Evolutionary conservation across 2,888 invertebrate genomes (phyloP).

Genomic region (Colletes collaris): DNA sequence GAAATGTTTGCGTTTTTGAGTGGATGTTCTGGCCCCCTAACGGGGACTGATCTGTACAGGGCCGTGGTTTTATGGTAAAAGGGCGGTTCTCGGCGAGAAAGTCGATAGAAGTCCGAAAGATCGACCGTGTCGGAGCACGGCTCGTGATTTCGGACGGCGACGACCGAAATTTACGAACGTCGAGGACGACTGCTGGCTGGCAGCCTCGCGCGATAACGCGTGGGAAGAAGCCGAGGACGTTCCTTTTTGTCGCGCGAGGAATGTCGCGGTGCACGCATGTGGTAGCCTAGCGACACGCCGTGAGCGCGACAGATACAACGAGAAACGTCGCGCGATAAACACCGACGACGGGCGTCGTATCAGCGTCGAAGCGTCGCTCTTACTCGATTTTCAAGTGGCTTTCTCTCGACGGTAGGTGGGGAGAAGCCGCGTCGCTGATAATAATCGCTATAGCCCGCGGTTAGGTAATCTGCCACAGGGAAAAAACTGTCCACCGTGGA

Average conservation of each 20-base stretch:
- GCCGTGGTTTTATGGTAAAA: too few species aligned
- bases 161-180: conserved; percentile 40
- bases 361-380: conserved; percentile 28
- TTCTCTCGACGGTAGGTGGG: background rate
- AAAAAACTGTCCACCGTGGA: too few species aligned
- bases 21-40: too few species aligned
- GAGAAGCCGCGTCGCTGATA: conserved; percentile 2
- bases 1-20: too few species aligned
- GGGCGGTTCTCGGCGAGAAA: too few species aligned
- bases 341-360: conserved; percentile 16
- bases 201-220: conserved; percentile 48
- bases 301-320: conserved; percentile 36
- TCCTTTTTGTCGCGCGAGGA: conserved; percentile 45
- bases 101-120: background rate
- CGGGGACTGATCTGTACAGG: too few species aligned
- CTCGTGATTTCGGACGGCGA: conserved; percentile 21
- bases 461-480: too few species aligned
- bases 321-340: conserved; percentile 35
- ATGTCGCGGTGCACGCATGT: conserved; percentile 2
- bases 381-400: conserved; percentile 26
- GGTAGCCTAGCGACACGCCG: too few species aligned
- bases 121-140: background rate
- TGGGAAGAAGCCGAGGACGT: conserved; percentile 57
- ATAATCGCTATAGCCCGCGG: conserved; percentile 1
- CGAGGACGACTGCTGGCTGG: conserved; percentile 40